Evolutionary conservation across 2,888 invertebrate genomes (phyloP).

Genomic region (Caenorhabditis auriculariae): DNA sequence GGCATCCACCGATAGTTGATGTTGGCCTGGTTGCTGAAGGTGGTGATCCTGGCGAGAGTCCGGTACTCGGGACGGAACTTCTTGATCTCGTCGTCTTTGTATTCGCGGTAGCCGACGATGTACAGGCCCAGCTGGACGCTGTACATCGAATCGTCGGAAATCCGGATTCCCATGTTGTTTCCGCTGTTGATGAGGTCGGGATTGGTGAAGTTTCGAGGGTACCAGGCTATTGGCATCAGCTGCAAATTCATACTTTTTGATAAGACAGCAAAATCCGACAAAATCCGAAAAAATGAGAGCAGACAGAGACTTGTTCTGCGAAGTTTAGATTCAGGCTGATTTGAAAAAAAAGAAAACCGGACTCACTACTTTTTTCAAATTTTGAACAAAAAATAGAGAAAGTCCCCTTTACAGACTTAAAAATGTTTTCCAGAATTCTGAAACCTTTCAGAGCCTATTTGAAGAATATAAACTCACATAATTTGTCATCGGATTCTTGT

Average conservation of each 20-base stretch:
- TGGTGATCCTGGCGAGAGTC: conserved; percentile 54
- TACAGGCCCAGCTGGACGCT: conserved; percentile 60
- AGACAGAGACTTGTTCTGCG: too few species aligned
- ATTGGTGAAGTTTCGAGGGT: conserved; percentile 62
- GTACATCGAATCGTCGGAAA: conserved; percentile 59
- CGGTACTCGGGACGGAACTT: conserved; percentile 63
- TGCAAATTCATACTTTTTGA: conserved; percentile 13
- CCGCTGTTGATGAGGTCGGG: conserved; percentile 46
- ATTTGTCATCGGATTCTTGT: conserved; percentile 57
- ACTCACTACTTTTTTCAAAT: too few species aligned
- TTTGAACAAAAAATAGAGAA: too few species aligned
- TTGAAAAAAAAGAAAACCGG: too few species aligned
- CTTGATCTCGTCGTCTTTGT: conserved; percentile 52
- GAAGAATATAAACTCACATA: conserved; percentile 34
- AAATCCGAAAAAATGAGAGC: too few species aligned
- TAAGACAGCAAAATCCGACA: too few species aligned
- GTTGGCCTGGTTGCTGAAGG: conserved; percentile 55
- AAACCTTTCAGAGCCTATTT: too few species aligned
- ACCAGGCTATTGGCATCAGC: conserved; percentile 62
- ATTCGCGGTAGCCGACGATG: conserved; percentile 61
- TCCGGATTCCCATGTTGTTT: conserved; percentile 41
- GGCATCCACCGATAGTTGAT: conserved; percentile 57
- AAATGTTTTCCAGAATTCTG: too few species aligned
- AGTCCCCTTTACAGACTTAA: too few species aligned
- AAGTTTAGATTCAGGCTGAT: too few species aligned